Base-by-base conservation (phyloP, 30 jellyfish, hydroid and myxozoan species). In the Aurelia sp. region DNA sequence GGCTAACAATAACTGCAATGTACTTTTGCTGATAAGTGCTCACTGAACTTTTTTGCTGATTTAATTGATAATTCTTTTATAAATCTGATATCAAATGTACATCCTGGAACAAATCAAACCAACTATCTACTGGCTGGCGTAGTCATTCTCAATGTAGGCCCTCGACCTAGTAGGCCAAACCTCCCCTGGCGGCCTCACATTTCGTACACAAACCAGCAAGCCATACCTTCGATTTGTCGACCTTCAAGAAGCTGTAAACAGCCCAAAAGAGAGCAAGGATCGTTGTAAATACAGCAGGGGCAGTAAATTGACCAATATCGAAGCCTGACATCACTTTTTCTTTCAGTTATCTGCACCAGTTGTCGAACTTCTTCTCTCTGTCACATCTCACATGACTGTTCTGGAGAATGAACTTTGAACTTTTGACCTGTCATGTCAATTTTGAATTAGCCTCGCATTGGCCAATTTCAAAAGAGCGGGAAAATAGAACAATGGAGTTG, bases 281-380 rank as follows among this genome's bases (percentile, higher is more conserved):
- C 20, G 91, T 70, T 35, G 91, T 73, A 69, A 82, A 18, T 3
- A 74, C 79, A 10, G 91, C 85, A 53, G 91, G 71, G n/a, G 59
- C 59, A 68, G 67, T 41, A 22, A 82, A 52, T 8, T 68, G 27
- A 41, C 61, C 52, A 35, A 69, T 3, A 9, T 70, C 85, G 52
- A 66, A 27, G 27, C 74, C 4, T 20, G 55, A 10, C 91, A 82
- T 82, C 41, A 58, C 86, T 59, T 61, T 11, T 64, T 21, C 55
- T 44, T 44, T 10, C 16, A 44, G 0, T 44, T 44, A 7, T 2
- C 15, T 44, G 55, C 15, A 44, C 55, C 55, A 7, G 55, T 44
- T 6, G 13, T 4, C 8, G 13, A 11, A 41, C 19, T 15, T 9
- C 41, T 21, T 17, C n/a, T 31, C 2, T 9, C 27, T 40, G 40